These are phyloP conservation scores for Dendrolimus houi DNA, from an alignment of 2,888 invertebrate species.

Conservation along the genomic window DNA sequence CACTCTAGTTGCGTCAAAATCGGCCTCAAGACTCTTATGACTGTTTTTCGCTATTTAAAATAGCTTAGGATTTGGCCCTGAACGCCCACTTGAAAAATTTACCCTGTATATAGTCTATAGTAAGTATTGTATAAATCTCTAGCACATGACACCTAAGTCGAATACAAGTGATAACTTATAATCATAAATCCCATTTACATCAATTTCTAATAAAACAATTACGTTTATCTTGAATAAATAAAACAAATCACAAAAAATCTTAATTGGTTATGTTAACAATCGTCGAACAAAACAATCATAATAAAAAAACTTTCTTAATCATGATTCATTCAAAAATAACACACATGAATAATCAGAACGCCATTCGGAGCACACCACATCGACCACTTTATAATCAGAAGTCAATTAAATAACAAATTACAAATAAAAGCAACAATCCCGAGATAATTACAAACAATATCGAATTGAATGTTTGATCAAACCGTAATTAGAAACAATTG, in stretches of 20 bases:
- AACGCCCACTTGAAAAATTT: too few relatives aligned
- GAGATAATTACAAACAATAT: constrained; percentile 64
- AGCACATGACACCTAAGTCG: too few relatives aligned
- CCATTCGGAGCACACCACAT: constrained; percentile 23
- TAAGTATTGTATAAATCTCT: too few relatives aligned
- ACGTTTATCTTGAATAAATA: not conserved
- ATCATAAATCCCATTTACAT: not conserved
- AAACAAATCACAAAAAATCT: not conserved
- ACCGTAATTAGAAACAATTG: constrained; percentile 71
- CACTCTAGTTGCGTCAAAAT: too few relatives aligned
- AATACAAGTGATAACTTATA: too few relatives aligned
- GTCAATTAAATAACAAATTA: constrained; percentile 65
- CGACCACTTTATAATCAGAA: constrained; percentile 52
- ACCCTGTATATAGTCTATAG: too few relatives aligned
- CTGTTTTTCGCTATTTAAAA: too few relatives aligned
- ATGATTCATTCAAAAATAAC: constrained; percentile 12
- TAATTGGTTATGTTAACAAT: not conserved
- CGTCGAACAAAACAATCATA: not conserved
- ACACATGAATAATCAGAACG: constrained; percentile 19
- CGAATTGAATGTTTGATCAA: constrained; percentile 66
- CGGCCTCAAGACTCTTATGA: too few relatives aligned
- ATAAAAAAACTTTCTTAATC: constrained; percentile 1
- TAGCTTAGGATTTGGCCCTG: too few relatives aligned
- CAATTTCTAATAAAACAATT: not conserved
- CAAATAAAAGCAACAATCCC: constrained; percentile 54